Conservation (phyloP, 2,888 invertebrate genomes). For the Eulithis prunata region DNA sequence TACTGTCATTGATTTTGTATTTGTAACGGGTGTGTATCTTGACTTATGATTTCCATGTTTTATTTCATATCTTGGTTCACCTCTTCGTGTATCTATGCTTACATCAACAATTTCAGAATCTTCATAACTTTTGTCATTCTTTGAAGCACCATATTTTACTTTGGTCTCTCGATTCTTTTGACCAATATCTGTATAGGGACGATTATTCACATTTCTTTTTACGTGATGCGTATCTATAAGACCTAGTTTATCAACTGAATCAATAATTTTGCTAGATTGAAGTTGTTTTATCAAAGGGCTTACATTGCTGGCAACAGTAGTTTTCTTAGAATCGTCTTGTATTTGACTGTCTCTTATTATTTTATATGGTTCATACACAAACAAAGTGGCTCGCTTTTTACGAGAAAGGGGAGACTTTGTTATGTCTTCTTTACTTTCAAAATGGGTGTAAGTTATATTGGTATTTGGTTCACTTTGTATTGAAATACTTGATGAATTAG, state of each 20-base stretch:
- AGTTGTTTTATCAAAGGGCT: conserved; percentile 76
- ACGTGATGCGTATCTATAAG: conserved; percentile 54
- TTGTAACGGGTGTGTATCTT: conserved; percentile 65
- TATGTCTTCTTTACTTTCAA: conserved; percentile 53
- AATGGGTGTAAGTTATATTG: conserved; percentile 48
- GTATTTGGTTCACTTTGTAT: conserved; percentile 14
- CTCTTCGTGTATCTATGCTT: conserved; percentile 65
- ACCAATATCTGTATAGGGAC: conserved; percentile 70
- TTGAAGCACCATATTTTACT: conserved; percentile 30
- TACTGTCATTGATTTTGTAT: conserved; percentile 63
- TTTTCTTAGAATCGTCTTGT: conserved; percentile 74
- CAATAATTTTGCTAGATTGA: conserved; percentile 69
- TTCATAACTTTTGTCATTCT: conserved; percentile 43
- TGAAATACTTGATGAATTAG: conserved; percentile 24
- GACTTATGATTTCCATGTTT: conserved; percentile 66
- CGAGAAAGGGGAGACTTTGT: conserved; percentile 49
- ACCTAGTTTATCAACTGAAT: conserved; percentile 58
- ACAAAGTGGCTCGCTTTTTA: conserved; percentile 65
- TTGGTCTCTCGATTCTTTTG: conserved; percentile 62
- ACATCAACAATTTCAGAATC: conserved; percentile 64
- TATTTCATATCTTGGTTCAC: conserved; percentile 76
- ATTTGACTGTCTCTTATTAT: conserved; percentile 72
- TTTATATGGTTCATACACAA: conserved; percentile 79
- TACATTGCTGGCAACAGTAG: conserved; percentile 66
- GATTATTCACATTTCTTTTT: conserved; percentile 55